Evolutionary conservation across 30 jellyfish, hydroid and myxozoan species (phyloP), one percentile per base, ranked within the genome.

Genomic region (Pelagia noctiluca): DNA sequence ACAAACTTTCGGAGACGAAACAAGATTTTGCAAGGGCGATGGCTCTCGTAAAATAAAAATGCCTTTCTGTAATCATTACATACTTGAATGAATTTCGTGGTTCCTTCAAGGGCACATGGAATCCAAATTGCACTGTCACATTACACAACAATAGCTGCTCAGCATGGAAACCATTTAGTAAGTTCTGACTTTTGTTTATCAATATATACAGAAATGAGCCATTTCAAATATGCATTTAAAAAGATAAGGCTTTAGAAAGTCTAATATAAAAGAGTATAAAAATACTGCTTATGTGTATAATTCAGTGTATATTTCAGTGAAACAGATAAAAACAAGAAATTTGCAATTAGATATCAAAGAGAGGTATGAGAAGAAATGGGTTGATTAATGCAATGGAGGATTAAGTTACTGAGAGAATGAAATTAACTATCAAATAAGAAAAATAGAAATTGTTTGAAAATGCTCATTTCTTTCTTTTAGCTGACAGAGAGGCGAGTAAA

Each of bases 141-240:
- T 32, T 25, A 63, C 85, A 79, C n/a, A 92, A 92, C 76, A 92
- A 92, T 32, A 72, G 97, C 4, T 92, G 98, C 60, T 62, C 49
- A 61, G 92, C 98, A 19, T 92, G 98, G 98, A 63, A 37, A 48
- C 98, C 98, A 3, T 92, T 92, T 67, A 54, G 96, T 87, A 53
- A 62, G 96, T 47, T 2, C 50, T 24, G 19, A 21, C 21, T 74
- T 2, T 33, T 60, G 11, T 28, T 7, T 3, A 50, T 18, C 11
- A 42, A 1, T 18, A 13, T 22, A 28, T 63, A n/a, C 24, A 13
- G 13, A 2, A 16, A 2, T 3, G 42, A 42, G 24, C 19, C 75
- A 35, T 4, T 19, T 24, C 3, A 28, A 24, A 22, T 35, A 63
- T 21, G 31, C 38, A 19, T 12, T n/a, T 2, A 4, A 12, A 21